Base-by-base conservation (phyloP, 92 coral and sea anemone species). In the Porites evermanni region DNA sequence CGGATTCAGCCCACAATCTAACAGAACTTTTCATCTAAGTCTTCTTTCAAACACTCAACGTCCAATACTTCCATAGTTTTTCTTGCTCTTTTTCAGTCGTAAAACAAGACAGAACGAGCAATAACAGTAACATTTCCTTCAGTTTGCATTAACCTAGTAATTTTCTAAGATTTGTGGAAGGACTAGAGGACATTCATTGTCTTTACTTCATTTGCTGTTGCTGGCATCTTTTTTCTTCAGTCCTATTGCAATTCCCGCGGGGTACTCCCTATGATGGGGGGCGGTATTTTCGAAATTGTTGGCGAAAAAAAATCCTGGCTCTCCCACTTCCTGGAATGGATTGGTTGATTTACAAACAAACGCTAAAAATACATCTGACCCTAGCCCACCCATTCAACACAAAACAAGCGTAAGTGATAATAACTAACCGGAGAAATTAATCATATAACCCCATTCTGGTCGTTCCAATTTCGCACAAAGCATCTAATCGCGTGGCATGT, bases 21-120 rank as follows among this genome's bases (percentile, higher is more conserved):
- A 63, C 70, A 78, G 18, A 79, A 53, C 26, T n/a, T 38, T 21
- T 69, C 86, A 29, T 38, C 64, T n/a, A 82, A 29, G 24, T 70
- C 59, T 23, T 21, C 78, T 56, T 82, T 82, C 20, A 71, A 61
- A 29, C 79, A 71, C 8, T 32, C 65, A 11, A 70, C 4, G 47
- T 32, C 16, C 79, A 82, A 61, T 71, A 82, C 60, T 82, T 58
- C 70, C 86, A 82, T 3, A 71, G 78, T 20, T 56, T 56, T 10
- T 71, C 79, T 71, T 82, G 86, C 11, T 51, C 70, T 32, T 2
- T 32, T 70, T 70, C 86, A 71, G 71, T 54, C 70, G 70, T 71
- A 54, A 61, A 78, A 71, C 26, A 1, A 13, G 20, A 51, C 47
- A 4, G 47, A 38, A 38, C 47, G 47, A 38, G 6, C 47, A 4